Percentiles rank a stretch among this genome's conserved stretches.
These are phyloP conservation scores for Epinephelus coioides DNA, from an alignment of 2,797 vertebrate genomes.

Conservation along the genomic window DNA sequence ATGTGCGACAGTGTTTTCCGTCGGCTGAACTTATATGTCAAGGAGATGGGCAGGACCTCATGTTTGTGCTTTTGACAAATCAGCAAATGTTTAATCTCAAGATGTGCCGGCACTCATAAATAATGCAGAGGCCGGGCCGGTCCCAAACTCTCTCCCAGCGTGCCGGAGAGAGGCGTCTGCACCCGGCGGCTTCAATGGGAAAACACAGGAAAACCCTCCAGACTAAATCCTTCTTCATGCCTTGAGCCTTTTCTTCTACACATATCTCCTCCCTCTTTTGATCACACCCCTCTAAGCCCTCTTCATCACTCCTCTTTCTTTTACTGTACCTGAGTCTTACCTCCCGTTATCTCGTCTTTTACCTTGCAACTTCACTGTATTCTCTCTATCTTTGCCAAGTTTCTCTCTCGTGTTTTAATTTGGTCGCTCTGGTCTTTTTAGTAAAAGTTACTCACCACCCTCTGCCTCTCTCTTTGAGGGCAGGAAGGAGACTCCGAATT, in stretches of 20 bases:
- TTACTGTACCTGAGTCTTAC: conserved; percentile 19
- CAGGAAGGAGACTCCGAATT: conserved; percentile 66
- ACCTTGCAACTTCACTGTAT: neutral
- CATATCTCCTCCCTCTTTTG: conserved; percentile 43
- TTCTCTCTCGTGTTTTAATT: conserved; percentile 37
- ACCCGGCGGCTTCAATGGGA: conserved; percentile 29
- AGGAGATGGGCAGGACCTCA: conserved; percentile 90
- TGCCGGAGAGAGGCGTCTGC: conserved; percentile 66
- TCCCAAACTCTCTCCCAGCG: conserved; percentile 61
- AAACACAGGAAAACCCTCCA: conserved; percentile 49
- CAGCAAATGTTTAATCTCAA: conserved; percentile 93
- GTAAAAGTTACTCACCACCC: conserved; percentile 31
- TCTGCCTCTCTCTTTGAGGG: conserved; percentile 26
- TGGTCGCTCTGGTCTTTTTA: conserved; percentile 31
- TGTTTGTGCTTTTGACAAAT: conserved; percentile 94
- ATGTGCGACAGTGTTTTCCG: conserved; percentile 85
- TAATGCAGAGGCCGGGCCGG: conserved; percentile 86
- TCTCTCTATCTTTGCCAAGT: conserved; percentile 1
- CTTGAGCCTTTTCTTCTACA: conserved; percentile 17
- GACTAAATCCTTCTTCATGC: conserved; percentile 56
- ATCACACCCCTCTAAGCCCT: conserved; percentile 12
- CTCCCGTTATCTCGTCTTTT: neutral
- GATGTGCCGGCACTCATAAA: conserved; percentile 89
- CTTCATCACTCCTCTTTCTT: conserved; percentile 9
- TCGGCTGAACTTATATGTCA: conserved; percentile 88